Evolutionary conservation across 2,888 invertebrate genomes (phyloP).

Genomic region (Pedicia rivosa): DNA sequence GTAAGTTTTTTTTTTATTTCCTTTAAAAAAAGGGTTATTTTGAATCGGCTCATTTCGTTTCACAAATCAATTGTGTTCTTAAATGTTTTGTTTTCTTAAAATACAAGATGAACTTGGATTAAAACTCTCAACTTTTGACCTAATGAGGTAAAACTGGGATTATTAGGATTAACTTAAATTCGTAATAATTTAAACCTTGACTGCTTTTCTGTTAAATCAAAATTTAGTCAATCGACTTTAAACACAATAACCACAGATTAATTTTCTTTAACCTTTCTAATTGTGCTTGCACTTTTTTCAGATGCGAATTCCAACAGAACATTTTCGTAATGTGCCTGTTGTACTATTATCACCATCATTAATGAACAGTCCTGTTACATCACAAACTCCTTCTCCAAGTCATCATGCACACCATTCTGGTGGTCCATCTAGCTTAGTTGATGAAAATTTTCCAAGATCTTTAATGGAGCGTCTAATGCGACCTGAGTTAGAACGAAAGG

Average conservation of each 20-base stretch:
- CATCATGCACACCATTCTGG: constrained; percentile 25
- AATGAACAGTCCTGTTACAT: constrained; percentile 60
- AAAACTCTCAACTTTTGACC: too few species aligned
- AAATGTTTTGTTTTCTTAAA: too few species aligned
- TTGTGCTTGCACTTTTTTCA: neutral
- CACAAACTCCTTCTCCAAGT: constrained; percentile 32
- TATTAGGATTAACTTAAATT: too few species aligned
- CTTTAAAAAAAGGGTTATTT: neutral
- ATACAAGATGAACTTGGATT: too few species aligned
- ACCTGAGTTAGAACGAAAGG: constrained; percentile 35
- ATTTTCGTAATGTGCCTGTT: constrained; percentile 88
- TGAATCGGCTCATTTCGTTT: neutral
- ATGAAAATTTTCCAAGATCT: constrained; percentile 47
- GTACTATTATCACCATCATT: constrained; percentile 76
- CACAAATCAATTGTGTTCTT: too few species aligned
- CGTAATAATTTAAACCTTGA: too few species aligned
- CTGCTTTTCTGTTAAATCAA: too few species aligned
- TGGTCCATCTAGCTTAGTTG: constrained; percentile 27
- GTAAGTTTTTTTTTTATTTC: constrained; percentile 31
- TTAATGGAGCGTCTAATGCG: constrained; percentile 43
- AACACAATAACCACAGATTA: too few species aligned
- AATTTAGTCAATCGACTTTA: too few species aligned
- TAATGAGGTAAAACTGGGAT: too few species aligned
- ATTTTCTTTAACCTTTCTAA: constrained; percentile 5
- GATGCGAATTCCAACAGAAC: constrained; percentile 91